Percentiles rank a stretch among this genome's conserved stretches.
phyloP scores from a whole-genome alignment of 2,797 vertebrate species.

The Alca torda region DNA sequence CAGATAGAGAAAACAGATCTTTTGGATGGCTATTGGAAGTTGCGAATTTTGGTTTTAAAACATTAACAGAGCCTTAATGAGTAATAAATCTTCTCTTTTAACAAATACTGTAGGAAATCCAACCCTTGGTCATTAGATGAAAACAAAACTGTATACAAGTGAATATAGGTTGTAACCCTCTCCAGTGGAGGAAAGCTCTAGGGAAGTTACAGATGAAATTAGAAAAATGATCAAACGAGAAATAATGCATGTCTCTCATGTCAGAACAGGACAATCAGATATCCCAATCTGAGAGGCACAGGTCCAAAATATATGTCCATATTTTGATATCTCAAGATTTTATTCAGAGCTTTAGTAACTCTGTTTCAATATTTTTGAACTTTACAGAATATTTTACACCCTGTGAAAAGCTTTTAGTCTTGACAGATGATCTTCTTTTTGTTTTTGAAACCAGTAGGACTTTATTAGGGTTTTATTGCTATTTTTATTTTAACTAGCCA shows the following conservation, averaged over 20 bases:
- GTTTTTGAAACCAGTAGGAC: background rate
- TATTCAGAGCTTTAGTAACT: background rate
- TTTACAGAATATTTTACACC: background rate
- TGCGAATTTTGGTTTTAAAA: background rate
- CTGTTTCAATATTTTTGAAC: background rate
- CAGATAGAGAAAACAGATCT: background rate
- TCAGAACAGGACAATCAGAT: background rate
- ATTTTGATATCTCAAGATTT: background rate
- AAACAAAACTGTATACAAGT: background rate
- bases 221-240: background rate
- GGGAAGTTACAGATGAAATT: background rate
- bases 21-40: background rate
- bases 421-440: background rate
- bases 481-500: background rate
- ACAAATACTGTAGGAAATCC: background rate
- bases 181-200: background rate
- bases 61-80: background rate
- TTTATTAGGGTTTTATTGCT: background rate
- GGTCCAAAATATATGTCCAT: background rate
- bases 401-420: background rate
- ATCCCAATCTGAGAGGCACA: background rate
- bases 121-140: background rate
- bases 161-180: background rate
- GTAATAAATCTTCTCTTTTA: background rate
- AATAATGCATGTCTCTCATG: background rate